A percentile compares a stretch with the other conserved stretches of the same genome.
phyloP scores from a whole-genome alignment of 2,797 vertebrate species.

The Protonibea diacanthus region DNA sequence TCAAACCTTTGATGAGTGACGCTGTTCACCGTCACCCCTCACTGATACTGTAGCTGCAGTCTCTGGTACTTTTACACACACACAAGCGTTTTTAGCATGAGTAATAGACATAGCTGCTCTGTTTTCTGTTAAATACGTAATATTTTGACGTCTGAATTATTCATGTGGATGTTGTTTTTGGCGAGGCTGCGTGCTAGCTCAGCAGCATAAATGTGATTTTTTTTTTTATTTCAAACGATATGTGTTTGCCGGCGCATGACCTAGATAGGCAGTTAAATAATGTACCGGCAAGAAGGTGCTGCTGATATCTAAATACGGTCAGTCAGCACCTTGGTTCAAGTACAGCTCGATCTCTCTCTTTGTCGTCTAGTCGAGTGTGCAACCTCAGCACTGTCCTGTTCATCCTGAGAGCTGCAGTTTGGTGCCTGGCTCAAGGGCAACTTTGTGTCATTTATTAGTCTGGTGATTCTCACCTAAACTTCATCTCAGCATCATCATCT shows the following conservation, averaged over 20 bases:
- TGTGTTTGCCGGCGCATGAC: constrained; percentile 40
- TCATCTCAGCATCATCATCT: too few relatives aligned
- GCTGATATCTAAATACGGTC: constrained; percentile 11
- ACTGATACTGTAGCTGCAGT: background rate
- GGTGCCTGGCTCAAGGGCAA: background rate
- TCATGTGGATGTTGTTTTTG: constrained; percentile 8
- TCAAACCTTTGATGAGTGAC: background rate
- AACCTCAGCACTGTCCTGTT: background rate
- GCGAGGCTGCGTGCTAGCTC: constrained; percentile 33
- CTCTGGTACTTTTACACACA: background rate
- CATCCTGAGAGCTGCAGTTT: too few relatives aligned
- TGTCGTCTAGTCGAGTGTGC: background rate
- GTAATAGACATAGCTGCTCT: constrained; percentile 21
- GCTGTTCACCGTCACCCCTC: background rate
- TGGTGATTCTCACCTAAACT: background rate
- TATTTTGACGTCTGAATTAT: constrained; percentile 45
- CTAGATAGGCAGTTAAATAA: constrained; percentile 57
- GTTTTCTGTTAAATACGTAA: constrained; percentile 24
- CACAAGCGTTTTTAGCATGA: background rate
- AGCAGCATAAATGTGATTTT: constrained; percentile 34
- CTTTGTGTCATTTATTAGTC: background rate
- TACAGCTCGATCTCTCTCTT: background rate
- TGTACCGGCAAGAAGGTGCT: constrained; percentile 25
- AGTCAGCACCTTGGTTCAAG: constrained; percentile 51
- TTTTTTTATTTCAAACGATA: constrained; percentile 29